Percentiles rank a stretch among this genome's conserved stretches.
These are phyloP conservation scores for Athalia circularis DNA, from an alignment of 2,888 invertebrate genomes.

Conservation along the genomic window DNA sequence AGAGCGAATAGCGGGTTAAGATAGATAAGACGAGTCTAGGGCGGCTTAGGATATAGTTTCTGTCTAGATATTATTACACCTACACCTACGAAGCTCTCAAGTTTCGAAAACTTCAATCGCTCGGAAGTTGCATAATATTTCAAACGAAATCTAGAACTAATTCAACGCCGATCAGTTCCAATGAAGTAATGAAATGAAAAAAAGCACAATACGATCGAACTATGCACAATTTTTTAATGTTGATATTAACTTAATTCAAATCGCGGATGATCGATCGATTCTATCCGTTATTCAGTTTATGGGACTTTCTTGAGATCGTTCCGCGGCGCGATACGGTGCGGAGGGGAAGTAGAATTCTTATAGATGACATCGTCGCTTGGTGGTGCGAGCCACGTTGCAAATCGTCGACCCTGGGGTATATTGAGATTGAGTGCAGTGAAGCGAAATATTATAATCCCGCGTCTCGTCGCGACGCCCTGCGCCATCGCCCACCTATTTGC, in stretches of 20 bases:
- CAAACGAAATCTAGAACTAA: not conserved
- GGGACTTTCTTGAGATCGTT: not conserved
- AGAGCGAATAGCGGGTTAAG: not conserved
- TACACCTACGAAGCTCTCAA: conserved; percentile 6
- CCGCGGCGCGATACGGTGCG: not conserved
- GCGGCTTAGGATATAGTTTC: conserved; percentile 20
- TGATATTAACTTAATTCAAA: too few relatives aligned
- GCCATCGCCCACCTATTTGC: conserved; percentile 10
- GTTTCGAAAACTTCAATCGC: conserved; percentile 27
- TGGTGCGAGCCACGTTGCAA: conserved; percentile 28
- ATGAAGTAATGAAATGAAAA: too few relatives aligned
- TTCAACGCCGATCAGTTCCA: conserved; percentile 22
- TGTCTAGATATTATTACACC: not conserved
- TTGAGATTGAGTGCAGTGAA: conserved; percentile 70
- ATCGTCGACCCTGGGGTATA: conserved; percentile 54
- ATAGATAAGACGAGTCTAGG: conserved; percentile 37
- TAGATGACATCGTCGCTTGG: conserved; percentile 26
- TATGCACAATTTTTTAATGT: too few relatives aligned
- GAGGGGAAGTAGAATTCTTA: not conserved
- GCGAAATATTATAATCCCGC: conserved; percentile 71
- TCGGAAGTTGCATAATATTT: not conserved
- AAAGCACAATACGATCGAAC: too few relatives aligned
- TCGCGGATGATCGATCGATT: not conserved
- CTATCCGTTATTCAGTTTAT: not conserved
- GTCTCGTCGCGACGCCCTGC: conserved; percentile 28